Evolutionary conservation across 2,113 vertebrate species (phyloP).

Genomic region (Noturus placidus): DNA sequence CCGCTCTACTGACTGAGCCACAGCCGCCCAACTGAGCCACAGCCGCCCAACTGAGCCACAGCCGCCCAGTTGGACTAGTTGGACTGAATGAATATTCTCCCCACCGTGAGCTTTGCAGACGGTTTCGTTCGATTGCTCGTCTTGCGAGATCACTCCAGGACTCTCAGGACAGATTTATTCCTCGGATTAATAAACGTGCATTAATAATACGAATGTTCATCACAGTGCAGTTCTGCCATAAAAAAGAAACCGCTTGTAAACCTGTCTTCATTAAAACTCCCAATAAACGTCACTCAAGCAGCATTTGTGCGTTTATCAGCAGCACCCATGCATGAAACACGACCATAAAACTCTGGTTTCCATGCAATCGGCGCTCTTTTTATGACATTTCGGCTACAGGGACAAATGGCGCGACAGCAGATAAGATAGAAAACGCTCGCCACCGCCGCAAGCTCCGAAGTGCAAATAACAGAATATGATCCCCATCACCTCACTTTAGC

Average conservation of each 20-base stretch:
- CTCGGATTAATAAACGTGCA: background rate
- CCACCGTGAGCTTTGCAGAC: background rate
- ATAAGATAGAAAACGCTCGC: slow-evolving; percentile 58
- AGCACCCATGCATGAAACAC: slow-evolving; percentile 56
- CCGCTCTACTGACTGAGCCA: too few relatives aligned
- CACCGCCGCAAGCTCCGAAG: slow-evolving; percentile 44
- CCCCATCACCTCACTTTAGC: slow-evolving; percentile 7
- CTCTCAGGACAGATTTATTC: background rate
- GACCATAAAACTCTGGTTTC: slow-evolving; percentile 53
- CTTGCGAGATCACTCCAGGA: background rate
- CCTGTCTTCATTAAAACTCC: slow-evolving; percentile 14
- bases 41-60: too few relatives aligned
- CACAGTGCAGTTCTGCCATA: background rate
- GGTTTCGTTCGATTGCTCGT: background rate
- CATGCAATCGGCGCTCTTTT: slow-evolving; percentile 49
- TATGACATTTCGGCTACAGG: slow-evolving; percentile 55
- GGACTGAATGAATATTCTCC: background rate
- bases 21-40: too few relatives aligned
- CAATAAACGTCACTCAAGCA: slow-evolving; percentile 7
- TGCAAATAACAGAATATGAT: slow-evolving; percentile 44
- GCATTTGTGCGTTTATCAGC: slow-evolving; percentile 61
- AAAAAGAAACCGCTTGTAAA: background rate
- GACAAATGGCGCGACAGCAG: slow-evolving; percentile 56
- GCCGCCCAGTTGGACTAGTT: too few relatives aligned
- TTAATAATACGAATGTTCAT: background rate